Evolutionary conservation across 1,140 invertebrate genomes (phyloP), one percentile per base, ranked within the genome.

Genomic region (Halictus rubicundus): DNA sequence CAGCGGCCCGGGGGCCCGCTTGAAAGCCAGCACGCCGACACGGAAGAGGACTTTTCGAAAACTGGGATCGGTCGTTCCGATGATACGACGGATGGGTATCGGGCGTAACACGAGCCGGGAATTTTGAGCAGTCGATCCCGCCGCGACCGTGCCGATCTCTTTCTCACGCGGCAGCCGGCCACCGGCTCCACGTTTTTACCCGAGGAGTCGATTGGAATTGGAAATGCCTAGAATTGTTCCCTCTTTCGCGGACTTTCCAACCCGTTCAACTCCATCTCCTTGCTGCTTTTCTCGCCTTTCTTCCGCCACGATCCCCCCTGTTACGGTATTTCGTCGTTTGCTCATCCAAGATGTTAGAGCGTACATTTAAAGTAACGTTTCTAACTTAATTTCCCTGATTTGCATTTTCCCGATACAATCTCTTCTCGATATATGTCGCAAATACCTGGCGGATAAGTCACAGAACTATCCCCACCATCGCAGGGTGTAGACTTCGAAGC

Each of bases 41-140:
- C 82, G 88, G 88, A 91, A 89, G 88, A 88, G 82, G 19, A 70
- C 71, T 68, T 76, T 57, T 78, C 52, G 65, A 80, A 84, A 84
- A 69, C 69, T 72, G 69, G 66, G 80, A 79, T 82, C 68, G 73
- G 73, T 32, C 49, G 63, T 10, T 68, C 49, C 75, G 71, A 66
- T 79, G 49, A 79, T 79, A 65, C 66, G 12, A 19, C 46, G 66
- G 57, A 66, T 59, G 59, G 60, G 46, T 27, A 72, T 59, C 61
- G 70, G 60, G 64, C 23, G 25, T 72, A 25, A 39, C 46, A 84
- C 79, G 79, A 76, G 84, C n/a, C 54, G 52, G 25, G 80, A 85
- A 82, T 85, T 82, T 77, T 80, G 65, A 81, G 23, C 59, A 76
- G 72, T n/a, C n/a, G 42, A 46, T 46, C 32, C 5, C 42, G 42